Evolutionary conservation across 1,140 invertebrate species (phyloP), one percentile per base, ranked within the genome.

Genomic region (Hycleus cichorii): DNA sequence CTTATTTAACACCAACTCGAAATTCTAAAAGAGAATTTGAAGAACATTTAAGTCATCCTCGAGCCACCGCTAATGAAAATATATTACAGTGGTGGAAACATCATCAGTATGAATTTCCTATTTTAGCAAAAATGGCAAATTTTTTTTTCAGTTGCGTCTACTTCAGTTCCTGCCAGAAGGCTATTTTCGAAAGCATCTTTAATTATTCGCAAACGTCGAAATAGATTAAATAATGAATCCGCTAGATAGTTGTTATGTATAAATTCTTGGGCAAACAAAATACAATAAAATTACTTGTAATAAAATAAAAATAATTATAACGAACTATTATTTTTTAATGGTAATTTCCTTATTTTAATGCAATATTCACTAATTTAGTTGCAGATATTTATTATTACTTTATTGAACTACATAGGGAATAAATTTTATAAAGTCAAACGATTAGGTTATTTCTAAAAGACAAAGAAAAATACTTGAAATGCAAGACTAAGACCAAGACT

Each of bases 81-180:
- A 54, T 62, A 49, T 68, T 42, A 45, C 32, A 64, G 7, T 69
- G 66, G 61, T 70, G 64, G 66, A 64, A 52, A 39, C 12, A 8
- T 5, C 57, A 68, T 62, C 57, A 70, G 56, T 59, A 46, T 54
- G 47, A 56, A 55, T 73, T 64, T 64, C 70, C 65, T 47, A 59
- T 57, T 64, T 62, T 74, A 53, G 57, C 67, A 47, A 64, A 67
- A 59, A 73, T 71, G 69, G 70, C 69, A 57, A 67, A 68, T 71
- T 66, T 72, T 71, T 65, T 61, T 71, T 38, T 64, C 58, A 57
- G 68, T 73, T 59, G 53, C 64, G 58, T 69, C 70, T 58, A 72
- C 67, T 54, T 64, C 64, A 60, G 69, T 71, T 59, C 69, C 71
- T 58, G 62, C 66, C 61, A 69, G 72, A 62, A 69, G 68, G 56